Base-by-base conservation (phyloP, 2,888 invertebrate genomes). In the Helicoverpa assulta region DNA sequence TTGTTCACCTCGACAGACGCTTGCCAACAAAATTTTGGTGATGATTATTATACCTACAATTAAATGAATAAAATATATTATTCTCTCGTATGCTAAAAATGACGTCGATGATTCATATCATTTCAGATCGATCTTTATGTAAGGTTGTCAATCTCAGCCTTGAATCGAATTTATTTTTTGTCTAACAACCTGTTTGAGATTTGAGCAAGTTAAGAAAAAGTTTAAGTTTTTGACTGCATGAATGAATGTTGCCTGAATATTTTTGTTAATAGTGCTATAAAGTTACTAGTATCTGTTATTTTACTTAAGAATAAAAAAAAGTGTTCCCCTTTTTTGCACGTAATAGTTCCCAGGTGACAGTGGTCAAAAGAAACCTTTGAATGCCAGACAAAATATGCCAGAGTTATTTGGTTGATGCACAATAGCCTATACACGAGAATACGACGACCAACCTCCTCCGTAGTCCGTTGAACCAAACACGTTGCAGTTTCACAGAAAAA, bases 401-500 rank as follows among this genome's bases (percentile, higher is more conserved):
- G 90, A 93, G 91, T 90, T 89, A 88, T 91, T 90, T 86, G 87
- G 87, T 87, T 89, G 90, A 89, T 89, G 86, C 90, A 93, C 91
- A 92, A 91, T 91, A 89, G 91, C 90, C 89, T 92, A 68, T 76
- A 90, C 92, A 91, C 91, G 87, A 91, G 91, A 91, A 91, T 90
- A 91, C 90, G 90, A 86, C 92, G 92, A 94, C 94, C 94, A 94
- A 95, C 95, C 93, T 92, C 91, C 91, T 93, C 91, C 86, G 92
- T 90, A 94, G 95, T 95, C 95, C 95, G 93, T 95, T 95, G 95
- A 95, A 95, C 95, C 92, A 95, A 93, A 94, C 95, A 95, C 95
- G 95, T 95, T 94, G 94, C 90, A 93, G 93, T 92, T 92, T 92
- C 94, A 95, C 95, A 94, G 76, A 78, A 80, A 92, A 94, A 94